phyloP scores from a whole-genome alignment of 2,113 vertebrate genomes.

The Eudyptes chrysolophus region DNA sequence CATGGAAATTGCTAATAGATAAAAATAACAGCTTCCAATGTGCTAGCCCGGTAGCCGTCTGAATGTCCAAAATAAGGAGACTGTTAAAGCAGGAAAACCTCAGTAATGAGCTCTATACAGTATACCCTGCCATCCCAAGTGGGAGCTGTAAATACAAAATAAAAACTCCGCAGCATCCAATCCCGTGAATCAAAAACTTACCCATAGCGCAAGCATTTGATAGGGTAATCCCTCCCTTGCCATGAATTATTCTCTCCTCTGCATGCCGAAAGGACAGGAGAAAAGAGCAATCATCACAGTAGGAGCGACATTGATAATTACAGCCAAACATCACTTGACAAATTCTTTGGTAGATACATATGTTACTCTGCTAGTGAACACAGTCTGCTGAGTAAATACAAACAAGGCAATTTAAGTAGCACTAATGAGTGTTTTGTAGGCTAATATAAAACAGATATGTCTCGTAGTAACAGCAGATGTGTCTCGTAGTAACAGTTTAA shows the following conservation, averaged over 20 bases:
- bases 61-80: not conserved
- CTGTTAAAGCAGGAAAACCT: not conserved
- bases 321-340: not conserved
- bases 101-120: not conserved
- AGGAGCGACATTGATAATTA: not conserved
- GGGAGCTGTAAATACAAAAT: not conserved
- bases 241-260: not conserved
- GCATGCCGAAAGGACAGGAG: accelerated
- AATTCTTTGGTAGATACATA: not conserved
- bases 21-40: not conserved
- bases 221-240: not conserved
- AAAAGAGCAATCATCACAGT: not conserved
- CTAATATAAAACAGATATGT: not conserved
- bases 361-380: not conserved
- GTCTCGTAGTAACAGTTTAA: not conserved
- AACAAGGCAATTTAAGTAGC: not conserved
- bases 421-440: not conserved
- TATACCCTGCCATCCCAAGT: not conserved
- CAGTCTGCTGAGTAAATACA: not conserved
- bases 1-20: not conserved
- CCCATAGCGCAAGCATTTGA: not conserved
- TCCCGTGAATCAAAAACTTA: not conserved
- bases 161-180: not conserved
- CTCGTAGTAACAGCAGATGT: not conserved
- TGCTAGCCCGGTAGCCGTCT: not conserved